A percentile compares a stretch with the other conserved stretches of the same genome.
Conservation (phyloP, 2,797 vertebrate genomes). For the Ctenosaura bakeri region DNA sequence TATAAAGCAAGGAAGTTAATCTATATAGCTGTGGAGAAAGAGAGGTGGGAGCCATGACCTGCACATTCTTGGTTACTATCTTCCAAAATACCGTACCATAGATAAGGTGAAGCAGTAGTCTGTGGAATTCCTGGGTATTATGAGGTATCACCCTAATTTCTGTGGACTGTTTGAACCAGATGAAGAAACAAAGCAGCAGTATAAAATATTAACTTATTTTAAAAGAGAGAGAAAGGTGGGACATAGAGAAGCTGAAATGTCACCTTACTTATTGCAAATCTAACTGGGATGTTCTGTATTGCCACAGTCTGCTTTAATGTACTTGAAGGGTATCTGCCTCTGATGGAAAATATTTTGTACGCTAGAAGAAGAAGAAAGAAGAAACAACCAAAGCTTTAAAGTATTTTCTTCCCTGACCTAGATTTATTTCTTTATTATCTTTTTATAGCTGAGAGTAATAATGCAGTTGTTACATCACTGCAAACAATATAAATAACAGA, state of each 20-base stretch:
- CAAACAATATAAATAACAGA: neutral
- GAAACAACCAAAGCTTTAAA: constrained; percentile 62
- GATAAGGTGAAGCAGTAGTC: constrained; percentile 22
- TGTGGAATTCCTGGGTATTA: constrained; percentile 24
- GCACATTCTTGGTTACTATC: constrained; percentile 52
- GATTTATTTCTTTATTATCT: constrained; percentile 6
- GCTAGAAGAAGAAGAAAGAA: constrained; percentile 71
- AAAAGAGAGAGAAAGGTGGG: constrained; percentile 41
- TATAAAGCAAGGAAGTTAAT: neutral
- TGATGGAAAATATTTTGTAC: constrained; percentile 57
- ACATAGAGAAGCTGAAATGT: constrained; percentile 49
- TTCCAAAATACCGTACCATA: constrained; percentile 40
- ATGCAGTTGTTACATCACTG: constrained; percentile 22
- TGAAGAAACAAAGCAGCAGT: constrained; percentile 57
- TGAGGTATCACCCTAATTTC: constrained; percentile 42
- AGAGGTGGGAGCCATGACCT: constrained; percentile 25
- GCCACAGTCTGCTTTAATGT: constrained; percentile 27
- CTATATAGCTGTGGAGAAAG: neutral
- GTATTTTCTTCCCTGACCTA: constrained; percentile 36
- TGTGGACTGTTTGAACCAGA: neutral
- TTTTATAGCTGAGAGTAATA: constrained; percentile 20
- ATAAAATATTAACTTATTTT: constrained; percentile 54
- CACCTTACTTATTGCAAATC: constrained; percentile 36
- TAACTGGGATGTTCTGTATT: constrained; percentile 35
- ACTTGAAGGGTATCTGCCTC: constrained; percentile 39